phyloP scores from a whole-genome alignment of 2,888 invertebrate species.

The Agrenia bidenticulata region DNA sequence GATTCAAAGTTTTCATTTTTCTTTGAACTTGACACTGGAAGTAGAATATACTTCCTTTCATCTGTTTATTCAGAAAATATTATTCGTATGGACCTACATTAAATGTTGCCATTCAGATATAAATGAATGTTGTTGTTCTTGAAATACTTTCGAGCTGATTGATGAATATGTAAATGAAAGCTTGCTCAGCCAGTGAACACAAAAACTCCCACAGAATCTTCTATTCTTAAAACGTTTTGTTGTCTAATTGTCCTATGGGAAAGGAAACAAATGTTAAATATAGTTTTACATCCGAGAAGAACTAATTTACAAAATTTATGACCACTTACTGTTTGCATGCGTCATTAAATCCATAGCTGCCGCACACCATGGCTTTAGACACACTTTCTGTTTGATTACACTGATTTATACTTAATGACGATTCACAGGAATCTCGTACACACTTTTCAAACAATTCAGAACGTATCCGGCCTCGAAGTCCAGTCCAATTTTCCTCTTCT shows the following conservation, averaged over 20 bases:
- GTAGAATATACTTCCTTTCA: too few relatives aligned
- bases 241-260: not conserved
- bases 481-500: constrained; percentile 30
- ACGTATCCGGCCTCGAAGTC: constrained; percentile 34
- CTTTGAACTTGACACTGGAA: too few relatives aligned
- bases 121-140: too few relatives aligned
- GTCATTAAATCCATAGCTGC: constrained; percentile 40
- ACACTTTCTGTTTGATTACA: not conserved
- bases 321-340: constrained; percentile 23
- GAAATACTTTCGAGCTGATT: too few relatives aligned
- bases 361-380: constrained; percentile 41
- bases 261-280: too few relatives aligned
- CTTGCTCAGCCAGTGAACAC: constrained; percentile 16
- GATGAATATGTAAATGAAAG: too few relatives aligned
- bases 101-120: too few relatives aligned
- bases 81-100: too few relatives aligned
- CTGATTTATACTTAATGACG: not conserved
- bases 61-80: too few relatives aligned
- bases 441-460: constrained; percentile 22
- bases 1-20: too few relatives aligned
- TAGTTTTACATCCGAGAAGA: not conserved
- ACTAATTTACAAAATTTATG: not conserved
- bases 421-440: not conserved
- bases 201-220: constrained; percentile 8
- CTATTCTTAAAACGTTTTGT: not conserved